Evolutionary conservation across 2,888 invertebrate genomes (phyloP), one percentile per base, ranked within the genome.

Genomic region (Periphyllus acericola): DNA sequence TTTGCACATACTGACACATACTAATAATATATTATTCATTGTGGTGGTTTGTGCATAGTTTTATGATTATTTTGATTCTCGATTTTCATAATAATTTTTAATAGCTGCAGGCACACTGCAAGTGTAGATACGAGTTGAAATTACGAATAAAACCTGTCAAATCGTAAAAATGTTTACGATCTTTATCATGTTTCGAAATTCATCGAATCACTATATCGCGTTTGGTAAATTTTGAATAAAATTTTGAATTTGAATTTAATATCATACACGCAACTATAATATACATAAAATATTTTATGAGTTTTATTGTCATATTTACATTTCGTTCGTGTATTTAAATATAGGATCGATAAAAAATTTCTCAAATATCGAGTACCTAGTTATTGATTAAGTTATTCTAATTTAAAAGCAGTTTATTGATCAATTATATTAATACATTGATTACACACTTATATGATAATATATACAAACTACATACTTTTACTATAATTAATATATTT

Each of bases 121-220:
- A 29, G 29, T 29, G n/a, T 80, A 21, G 36, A 36, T 36, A 34
- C 11, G 34, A 8, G n/a, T 68, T 9, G 25, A 68, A 68, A 81
- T n/a, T 68, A 29, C 21, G 11, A 81, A 68, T 19, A 66, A 60
- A 66, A 66, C n/a, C 32, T 46, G 40, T 81, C 9, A 68, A 68
- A 81, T 81, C 46, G 32, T 46, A 71, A 68, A 68, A 68, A 81
- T 81, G n/a, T 81, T 81, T 68, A 81, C 46, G 68, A 68, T 81
- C 32, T 5, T 46, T 68, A 68, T 68, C 46, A 19, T 29, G 46
- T 68, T 29, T 32, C 68, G 68, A n/a, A 36, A 66, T 40, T 60
- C 60, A 60, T 60, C 60, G 60, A 21, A 5, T 21, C 60, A 21
- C 6, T 52, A 52, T 60, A 17, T 55, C 21, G 55, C 55, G 55